phyloP scores from a whole-genome alignment of 1,140 invertebrate species.

The Megalopta genalis region DNA sequence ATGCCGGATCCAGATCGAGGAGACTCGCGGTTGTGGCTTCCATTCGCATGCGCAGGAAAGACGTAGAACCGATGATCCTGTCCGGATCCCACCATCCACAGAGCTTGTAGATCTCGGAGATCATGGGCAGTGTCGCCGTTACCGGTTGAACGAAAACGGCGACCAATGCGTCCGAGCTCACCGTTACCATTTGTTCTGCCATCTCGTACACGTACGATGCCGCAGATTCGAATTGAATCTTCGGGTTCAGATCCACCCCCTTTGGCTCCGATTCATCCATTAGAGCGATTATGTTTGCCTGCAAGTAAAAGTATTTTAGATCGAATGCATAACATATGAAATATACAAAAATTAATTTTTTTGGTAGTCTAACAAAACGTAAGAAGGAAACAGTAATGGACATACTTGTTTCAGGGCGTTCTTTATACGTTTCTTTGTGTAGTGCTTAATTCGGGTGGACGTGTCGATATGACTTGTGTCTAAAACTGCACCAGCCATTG shows the following conservation, averaged over 20 bases:
- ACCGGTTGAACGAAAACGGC: constrained; percentile 72
- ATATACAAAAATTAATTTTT: no score
- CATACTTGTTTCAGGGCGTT: constrained; percentile 63
- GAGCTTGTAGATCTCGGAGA: constrained; percentile 68
- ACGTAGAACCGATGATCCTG: constrained; percentile 69
- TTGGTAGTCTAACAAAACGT: no score
- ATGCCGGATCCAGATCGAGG: constrained; percentile 68
- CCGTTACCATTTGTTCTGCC: constrained; percentile 60
- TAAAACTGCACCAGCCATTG: constrained; percentile 44
- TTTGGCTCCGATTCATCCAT: constrained; percentile 70
- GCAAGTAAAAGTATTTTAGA: constrained; percentile 18
- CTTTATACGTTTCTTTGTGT: constrained; percentile 56
- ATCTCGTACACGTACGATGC: constrained; percentile 64
- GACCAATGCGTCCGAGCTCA: constrained; percentile 66
- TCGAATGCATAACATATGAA: no score
- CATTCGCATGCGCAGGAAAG: constrained; percentile 68
- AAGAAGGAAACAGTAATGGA: background rate
- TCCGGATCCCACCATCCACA: constrained; percentile 66
- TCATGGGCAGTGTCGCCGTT: constrained; percentile 68
- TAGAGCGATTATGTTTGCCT: constrained; percentile 72
- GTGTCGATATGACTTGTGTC: constrained; percentile 70
- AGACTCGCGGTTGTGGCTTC: constrained; percentile 65
- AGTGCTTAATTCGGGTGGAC: constrained; percentile 65
- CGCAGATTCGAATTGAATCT: constrained; percentile 58
- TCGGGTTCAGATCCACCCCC: constrained; percentile 42